Evolutionary conservation across 2,888 invertebrate genomes (phyloP).

Genomic region (Leptinotarsa tumamoca): DNA sequence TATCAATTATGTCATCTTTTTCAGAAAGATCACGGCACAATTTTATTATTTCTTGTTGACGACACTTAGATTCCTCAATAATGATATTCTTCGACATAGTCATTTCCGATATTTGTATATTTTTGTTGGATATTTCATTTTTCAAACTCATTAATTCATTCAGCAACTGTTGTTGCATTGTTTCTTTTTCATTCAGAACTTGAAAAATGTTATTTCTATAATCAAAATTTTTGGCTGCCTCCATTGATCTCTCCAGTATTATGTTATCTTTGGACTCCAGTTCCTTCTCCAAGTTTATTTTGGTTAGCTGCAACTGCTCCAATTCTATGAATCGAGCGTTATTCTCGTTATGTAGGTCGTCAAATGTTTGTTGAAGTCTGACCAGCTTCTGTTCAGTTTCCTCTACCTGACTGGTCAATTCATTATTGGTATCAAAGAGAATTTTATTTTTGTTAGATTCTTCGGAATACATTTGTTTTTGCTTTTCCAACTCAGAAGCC

Average conservation of each 20-base stretch:
- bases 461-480: not conserved
- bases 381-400: not conserved
- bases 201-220: not conserved
- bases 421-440: not conserved
- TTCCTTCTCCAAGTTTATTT: not conserved
- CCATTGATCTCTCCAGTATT: not conserved
- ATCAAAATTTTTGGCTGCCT: not conserved
- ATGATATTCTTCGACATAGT: slow-evolving; percentile 5
- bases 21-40: not conserved
- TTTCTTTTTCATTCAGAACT: not conserved
- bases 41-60: not conserved
- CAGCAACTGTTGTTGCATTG: not conserved
- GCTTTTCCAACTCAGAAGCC: not conserved
- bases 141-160: not conserved
- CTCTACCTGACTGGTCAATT: not conserved
- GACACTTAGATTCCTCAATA: not conserved
- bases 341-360: not conserved
- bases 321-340: not conserved
- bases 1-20: not conserved
- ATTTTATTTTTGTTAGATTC: not conserved
- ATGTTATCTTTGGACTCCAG: not conserved
- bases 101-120: not conserved
- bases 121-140: not conserved
- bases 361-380: not conserved
- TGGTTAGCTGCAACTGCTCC: not conserved